Conservation (phyloP, 2,113 vertebrate species). For the Pygoscelis antarcticus region DNA sequence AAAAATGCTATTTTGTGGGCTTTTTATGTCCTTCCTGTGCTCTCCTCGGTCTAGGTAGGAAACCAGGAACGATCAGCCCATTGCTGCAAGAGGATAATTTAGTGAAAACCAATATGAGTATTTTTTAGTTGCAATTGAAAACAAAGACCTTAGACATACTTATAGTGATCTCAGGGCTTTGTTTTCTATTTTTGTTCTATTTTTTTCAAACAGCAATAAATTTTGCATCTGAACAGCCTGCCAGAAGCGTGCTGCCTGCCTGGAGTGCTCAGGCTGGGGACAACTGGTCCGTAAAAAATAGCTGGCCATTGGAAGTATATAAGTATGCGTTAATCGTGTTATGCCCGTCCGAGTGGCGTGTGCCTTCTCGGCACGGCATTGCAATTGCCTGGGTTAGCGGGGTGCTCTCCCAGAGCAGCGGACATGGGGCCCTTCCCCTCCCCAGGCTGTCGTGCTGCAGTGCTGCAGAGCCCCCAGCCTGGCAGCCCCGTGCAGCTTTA, state of each 20-base stretch:
- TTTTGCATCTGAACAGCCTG: not conserved
- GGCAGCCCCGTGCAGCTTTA: not conserved
- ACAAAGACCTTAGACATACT: not conserved
- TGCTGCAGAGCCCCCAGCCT: not conserved
- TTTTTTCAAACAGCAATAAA: not conserved
- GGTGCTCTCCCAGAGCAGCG: not conserved
- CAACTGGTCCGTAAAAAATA: not conserved
- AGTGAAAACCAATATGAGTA: not conserved
- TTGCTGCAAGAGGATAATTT: not conserved
- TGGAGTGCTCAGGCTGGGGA: not conserved
- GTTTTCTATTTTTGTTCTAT: too few relatives aligned
- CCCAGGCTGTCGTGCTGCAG: not conserved
- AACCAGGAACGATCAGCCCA: not conserved
- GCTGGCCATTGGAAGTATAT: not conserved
- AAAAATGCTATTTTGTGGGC: not conserved
- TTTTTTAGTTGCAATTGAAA: not conserved
- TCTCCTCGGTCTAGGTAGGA: not conserved
- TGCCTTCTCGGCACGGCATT: not conserved
- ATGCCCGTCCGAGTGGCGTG: fast-evolving
- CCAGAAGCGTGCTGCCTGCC: not conserved
- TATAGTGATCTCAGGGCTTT: not conserved
- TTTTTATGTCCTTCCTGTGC: not conserved
- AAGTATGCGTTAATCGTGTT: not conserved
- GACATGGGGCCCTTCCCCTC: not conserved
- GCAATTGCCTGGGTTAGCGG: not conserved